Evolutionary conservation across 2,113 vertebrate species (phyloP), one percentile per base, ranked within the genome.

Genomic region (Australoheros scitulus): DNA sequence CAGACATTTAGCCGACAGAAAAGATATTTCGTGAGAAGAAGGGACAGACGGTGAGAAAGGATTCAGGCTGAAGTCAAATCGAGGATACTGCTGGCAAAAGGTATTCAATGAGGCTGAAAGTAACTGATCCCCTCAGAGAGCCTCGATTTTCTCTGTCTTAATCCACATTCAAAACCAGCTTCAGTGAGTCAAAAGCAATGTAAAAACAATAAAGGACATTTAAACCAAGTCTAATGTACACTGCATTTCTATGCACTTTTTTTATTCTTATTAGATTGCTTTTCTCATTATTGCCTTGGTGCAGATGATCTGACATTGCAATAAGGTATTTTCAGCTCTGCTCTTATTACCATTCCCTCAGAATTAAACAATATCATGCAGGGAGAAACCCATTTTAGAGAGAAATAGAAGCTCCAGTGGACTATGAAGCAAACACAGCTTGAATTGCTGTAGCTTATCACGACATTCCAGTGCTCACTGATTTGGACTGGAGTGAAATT

Each of bases 91-190:
- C 29, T 50, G 55, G 55, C 1, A 57, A 56, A 29, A 56, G 41
- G 41, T 17, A 29, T 15, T 70, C 22, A 11, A 14, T 64, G 58
- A 43, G 74, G 36, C 47, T 72, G 32, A 87, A 83, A 83, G 18
- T 24, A 43, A 32, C 26, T 65, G 68, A 80, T 61, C 55, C 43
- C 14, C 6, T 63, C 58, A 15, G 32, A 83, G 29, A 20, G 26
- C 47, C 68, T 64, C 8, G 10, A 65, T 75, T 68, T 79, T 8
- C 10, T 47, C 7, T 17, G 50, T 38, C 5, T 61, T 70, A 77
- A 52, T 43, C 56, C 22, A 57, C 80, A 52, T 79, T 56, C 15
- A 77, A n/a, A 68, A 34, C n/a, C 11, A 38, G 20, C 14, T 68
- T 64, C 36, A 56, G 14, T 63, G 5, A 52, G 47, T 58, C 13